Evolutionary conservation across 2,888 invertebrate species (phyloP), one percentile per base, ranked within the genome.

Genomic region (Anoncus sp.): DNA sequence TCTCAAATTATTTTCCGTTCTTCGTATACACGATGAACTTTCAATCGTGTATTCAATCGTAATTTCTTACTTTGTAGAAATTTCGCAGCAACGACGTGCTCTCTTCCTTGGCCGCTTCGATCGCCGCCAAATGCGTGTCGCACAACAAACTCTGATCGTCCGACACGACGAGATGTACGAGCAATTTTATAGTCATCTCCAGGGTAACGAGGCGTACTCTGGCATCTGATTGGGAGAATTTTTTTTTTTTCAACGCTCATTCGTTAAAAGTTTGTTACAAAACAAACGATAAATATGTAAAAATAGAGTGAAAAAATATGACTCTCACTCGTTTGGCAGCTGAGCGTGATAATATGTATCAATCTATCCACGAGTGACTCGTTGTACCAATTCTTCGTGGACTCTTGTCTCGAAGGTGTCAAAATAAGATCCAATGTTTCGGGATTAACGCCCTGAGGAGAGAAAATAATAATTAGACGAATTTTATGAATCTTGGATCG

Each of bases 161-260:
- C 20, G 93, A 86, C 87, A 92, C 92, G 76, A 94, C 92, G 86
- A 96, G 91, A 90, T 95, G 95, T 87, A 96, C 92, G 72, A 98
- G 92, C 47, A 99, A 92, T 67, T 97, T 95, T 75, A 98, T 94
- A 49, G 96, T 95, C 86, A 99, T 93, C 90, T 99, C 98, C 81
- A 99, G 92, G 0, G 99, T 99, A 6, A 98, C 96, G 67, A 99
- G 93, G 7, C 99, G 95, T 24, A 99, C 96, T 90, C 96, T 95
- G 85, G 97, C 96, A 24, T 96, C 97, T 95, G 88, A 59, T 20
- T 31, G 43, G 9, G 31, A 31, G 4, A 31, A 31, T 3, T 31
- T 31, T 31, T 31, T 31, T 31, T 31, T 31, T 31, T 31, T 31
- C 31, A 9, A 18, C 20, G 16, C 10, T 47, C 18, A 16, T 18